Evolutionary conservation across 2,113 vertebrate species (phyloP).

Genomic region (Plectropomus leopardus): DNA sequence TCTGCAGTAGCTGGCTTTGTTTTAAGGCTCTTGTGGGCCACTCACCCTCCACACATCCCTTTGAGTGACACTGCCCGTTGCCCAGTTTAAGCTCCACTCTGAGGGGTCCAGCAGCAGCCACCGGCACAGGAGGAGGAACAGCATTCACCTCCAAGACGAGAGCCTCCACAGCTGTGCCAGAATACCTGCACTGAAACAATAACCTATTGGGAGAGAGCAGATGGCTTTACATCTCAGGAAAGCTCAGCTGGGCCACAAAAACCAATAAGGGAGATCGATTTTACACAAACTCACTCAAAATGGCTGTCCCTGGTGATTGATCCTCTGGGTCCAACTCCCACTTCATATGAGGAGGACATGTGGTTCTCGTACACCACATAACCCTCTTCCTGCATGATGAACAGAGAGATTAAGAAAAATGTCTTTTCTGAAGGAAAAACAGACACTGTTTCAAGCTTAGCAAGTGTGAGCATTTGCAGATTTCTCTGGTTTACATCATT

Average conservation of each 20-base stretch:
- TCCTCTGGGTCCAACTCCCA: slow-evolving; percentile 78
- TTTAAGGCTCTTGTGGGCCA: fast-evolving
- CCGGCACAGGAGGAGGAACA: slow-evolving; percentile 72
- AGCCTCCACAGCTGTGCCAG: slow-evolving; percentile 59
- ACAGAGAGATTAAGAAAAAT: not conserved
- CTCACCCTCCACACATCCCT: slow-evolving; percentile 76
- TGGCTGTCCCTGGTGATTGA: slow-evolving; percentile 84
- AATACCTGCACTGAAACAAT: slow-evolving; percentile 83
- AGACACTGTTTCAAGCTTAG: not conserved
- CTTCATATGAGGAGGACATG: slow-evolving; percentile 79
- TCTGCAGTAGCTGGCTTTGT: fast-evolving
- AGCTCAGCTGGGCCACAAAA: not conserved
- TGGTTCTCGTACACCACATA: slow-evolving; percentile 82
- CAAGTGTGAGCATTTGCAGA: not conserved
- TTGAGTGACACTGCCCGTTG: slow-evolving; percentile 74
- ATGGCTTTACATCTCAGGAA: not conserved
- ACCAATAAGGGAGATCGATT: not conserved
- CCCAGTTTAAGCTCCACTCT: slow-evolving; percentile 79
- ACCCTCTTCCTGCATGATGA: slow-evolving; percentile 62
- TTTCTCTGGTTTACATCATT: not conserved
- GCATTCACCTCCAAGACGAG: slow-evolving; percentile 73
- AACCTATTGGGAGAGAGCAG: slow-evolving; percentile 54
- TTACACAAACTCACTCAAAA: slow-evolving; percentile 79
- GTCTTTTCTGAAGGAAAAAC: not conserved
- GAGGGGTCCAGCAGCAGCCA: slow-evolving; percentile 75